Percentiles rank a stretch among this genome's conserved stretches.
These are phyloP conservation scores for Oreortyx pictus DNA, from an alignment of 2,797 vertebrate species.

Conservation along the genomic window DNA sequence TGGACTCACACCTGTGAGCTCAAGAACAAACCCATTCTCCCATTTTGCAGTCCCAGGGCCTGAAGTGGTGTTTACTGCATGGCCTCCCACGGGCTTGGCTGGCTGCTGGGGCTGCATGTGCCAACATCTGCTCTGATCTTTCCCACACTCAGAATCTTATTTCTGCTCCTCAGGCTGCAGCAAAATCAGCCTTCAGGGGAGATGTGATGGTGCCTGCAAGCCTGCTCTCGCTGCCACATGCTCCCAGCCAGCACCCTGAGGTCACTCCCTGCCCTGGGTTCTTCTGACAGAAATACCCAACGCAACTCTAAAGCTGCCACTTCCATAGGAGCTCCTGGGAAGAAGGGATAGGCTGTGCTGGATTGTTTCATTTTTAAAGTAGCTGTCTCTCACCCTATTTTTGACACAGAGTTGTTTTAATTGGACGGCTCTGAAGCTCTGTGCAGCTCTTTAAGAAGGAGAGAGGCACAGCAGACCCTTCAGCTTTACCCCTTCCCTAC, in stretches of 20 bases:
- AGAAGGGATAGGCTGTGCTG: background rate
- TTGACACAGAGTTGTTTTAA: conserved; percentile 3
- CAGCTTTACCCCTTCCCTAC: background rate
- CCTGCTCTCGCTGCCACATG: background rate
- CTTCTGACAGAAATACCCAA: background rate
- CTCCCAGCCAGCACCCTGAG: background rate
- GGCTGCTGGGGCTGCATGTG: background rate
- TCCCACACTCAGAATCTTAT: background rate
- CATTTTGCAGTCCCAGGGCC: background rate
- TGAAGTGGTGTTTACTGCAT: background rate
- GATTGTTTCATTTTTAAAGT: conserved; percentile 33
- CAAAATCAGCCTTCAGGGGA: background rate
- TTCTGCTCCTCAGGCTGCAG: background rate
- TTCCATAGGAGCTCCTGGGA: background rate
- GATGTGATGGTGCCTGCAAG: background rate
- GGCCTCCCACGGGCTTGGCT: background rate
- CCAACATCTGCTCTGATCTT: conserved; percentile 14
- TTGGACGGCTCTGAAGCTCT: background rate
- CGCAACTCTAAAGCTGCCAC: background rate
- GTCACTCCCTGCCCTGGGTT: background rate
- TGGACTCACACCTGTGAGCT: background rate
- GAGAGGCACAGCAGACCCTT: background rate
- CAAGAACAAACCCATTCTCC: background rate
- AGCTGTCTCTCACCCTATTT: background rate
- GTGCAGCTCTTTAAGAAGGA: background rate